Evolutionary conservation across 2,888 invertebrate genomes (phyloP).

Genomic region (Thecocarcelia acutangulata): DNA sequence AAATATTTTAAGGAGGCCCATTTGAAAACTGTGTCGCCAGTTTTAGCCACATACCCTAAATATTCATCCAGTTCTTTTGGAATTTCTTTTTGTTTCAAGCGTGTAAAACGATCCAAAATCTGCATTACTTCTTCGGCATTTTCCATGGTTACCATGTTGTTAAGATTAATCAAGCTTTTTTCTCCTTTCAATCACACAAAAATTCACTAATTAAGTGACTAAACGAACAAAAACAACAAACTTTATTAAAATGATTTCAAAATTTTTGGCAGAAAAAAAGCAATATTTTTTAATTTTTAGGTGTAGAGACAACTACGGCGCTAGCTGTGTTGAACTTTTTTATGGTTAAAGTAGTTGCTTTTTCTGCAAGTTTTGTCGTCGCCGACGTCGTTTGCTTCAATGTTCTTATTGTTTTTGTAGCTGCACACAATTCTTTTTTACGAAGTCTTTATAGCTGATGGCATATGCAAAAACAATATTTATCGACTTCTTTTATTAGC

Average conservation of each 20-base stretch:
- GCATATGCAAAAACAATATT: slow-evolving; percentile 37
- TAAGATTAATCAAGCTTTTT: slow-evolving; percentile 3
- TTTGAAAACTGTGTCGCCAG: slow-evolving; percentile 96
- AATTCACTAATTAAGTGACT: slow-evolving; percentile 24
- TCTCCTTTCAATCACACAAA: slow-evolving; percentile 11
- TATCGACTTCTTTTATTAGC: slow-evolving; percentile 1
- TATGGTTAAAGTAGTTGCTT: slow-evolving; percentile 36
- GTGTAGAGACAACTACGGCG: slow-evolving; percentile 55
- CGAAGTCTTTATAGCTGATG: slow-evolving; percentile 18
- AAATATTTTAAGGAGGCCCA: slow-evolving; percentile 94
- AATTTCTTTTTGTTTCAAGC: slow-evolving; percentile 89
- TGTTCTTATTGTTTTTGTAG: slow-evolving; percentile 47
- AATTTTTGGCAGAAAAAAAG: slow-evolving; percentile 2
- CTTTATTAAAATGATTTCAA: slow-evolving; percentile 8
- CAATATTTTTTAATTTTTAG: slow-evolving; percentile 28
- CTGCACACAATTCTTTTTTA: slow-evolving; percentile 51
- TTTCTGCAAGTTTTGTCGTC: slow-evolving; percentile 55
- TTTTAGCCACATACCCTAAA: slow-evolving; percentile 92
- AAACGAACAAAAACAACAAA: slow-evolving; percentile 24
- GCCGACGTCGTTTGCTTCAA: slow-evolving; percentile 37
- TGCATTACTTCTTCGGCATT: slow-evolving; percentile 93
- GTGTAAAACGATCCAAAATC: slow-evolving; percentile 91
- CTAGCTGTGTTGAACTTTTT: slow-evolving; percentile 23
- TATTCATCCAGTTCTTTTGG: slow-evolving; percentile 95
- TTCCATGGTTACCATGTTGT: slow-evolving; percentile 84